Evolutionary conservation across 2,113 vertebrate genomes (phyloP), one percentile per base, ranked within the genome.

Genomic region (Ammodytes dubius): DNA sequence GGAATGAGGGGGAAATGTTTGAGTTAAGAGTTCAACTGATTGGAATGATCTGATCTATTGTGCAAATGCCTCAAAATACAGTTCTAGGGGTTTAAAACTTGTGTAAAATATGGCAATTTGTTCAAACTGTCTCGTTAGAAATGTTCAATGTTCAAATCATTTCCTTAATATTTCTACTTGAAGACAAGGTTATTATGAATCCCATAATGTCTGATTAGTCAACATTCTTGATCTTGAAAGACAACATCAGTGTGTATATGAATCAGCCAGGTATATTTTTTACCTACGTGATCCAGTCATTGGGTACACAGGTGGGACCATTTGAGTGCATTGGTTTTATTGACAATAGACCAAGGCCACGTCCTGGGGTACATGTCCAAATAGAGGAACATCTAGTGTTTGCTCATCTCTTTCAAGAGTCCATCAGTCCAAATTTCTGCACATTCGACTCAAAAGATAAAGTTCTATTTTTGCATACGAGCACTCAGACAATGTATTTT

Each of bases 331-430:
- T 63, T 13, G 5, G 53, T 57, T 74, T 80, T 83, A 87, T 89
- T 87, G 91, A 92, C 90, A 46, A 43, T 50, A 42, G 53, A 83
- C 78, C 88, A 91, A 91, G 90, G 90, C 85, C 88, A 88, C 80
- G 87, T 87, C 79, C 87, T 87, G 49, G n/a, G 46, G 19, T 80
- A 43, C 82, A 47, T 85, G 70, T 86, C 78, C 79, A 85, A 79
- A 92, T n/a, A 85, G 54, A 39, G 50, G 46, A 65, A 72, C 77
- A 50, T 58, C 15, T 10, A 14, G 9, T 92, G 82, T 94, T 94
- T 92, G 83, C 75, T 86, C n/a, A 86, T 40, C 27, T 53, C 69
- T 47, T 85, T 57, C 63, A 57, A 15, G 47, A 88, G 91, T 90
- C 74, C 89, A 89, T 79, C 77, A 85, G 90, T 80, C 80, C 86